Percentiles rank a stretch among this genome's conserved stretches.
phyloP scores from a whole-genome alignment of 2,888 invertebrate genomes.

The Crepidodera aurea region DNA sequence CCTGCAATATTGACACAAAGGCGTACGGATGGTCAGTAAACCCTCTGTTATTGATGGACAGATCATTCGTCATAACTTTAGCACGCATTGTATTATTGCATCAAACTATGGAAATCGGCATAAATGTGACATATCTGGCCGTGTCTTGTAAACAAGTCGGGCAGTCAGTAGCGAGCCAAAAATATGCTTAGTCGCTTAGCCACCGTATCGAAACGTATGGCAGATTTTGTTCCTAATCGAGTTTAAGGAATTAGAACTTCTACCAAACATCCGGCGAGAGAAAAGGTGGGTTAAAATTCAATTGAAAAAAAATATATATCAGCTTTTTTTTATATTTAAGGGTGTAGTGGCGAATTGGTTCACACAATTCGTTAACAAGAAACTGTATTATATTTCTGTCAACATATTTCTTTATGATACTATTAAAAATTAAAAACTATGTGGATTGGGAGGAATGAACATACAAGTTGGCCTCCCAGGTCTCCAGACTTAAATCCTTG shows the following conservation, averaged over 20 bases:
- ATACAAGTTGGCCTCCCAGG: too few species aligned
- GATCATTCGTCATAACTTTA: constrained; percentile 58
- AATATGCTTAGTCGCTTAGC: constrained; percentile 43
- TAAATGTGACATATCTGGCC: constrained; percentile 58
- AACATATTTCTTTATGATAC: too few species aligned
- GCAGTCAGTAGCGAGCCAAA: constrained; percentile 40
- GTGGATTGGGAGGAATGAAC: too few species aligned
- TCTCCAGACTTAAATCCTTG: too few species aligned
- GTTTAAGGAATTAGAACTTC: constrained; percentile 30
- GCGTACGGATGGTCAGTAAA: constrained; percentile 50
- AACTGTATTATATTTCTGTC: too few species aligned
- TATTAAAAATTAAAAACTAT: too few species aligned
- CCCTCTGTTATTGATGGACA: constrained; percentile 56
- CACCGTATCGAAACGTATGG: constrained; percentile 44
- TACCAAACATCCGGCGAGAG: constrained; percentile 31
- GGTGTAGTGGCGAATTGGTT: too few species aligned
- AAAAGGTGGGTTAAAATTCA: neutral
- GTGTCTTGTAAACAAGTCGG: constrained; percentile 56
- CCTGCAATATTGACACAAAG: constrained; percentile 39
- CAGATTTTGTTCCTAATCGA: constrained; percentile 29
- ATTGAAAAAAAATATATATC: neutral
- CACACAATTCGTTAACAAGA: too few species aligned
- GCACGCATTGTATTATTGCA: constrained; percentile 57
- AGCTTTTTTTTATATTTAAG: too few species aligned
- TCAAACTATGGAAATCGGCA: constrained; percentile 58